Evolutionary conservation across 2,888 invertebrate species (phyloP).

Genomic region (Ramazzottius varieornatus): DNA sequence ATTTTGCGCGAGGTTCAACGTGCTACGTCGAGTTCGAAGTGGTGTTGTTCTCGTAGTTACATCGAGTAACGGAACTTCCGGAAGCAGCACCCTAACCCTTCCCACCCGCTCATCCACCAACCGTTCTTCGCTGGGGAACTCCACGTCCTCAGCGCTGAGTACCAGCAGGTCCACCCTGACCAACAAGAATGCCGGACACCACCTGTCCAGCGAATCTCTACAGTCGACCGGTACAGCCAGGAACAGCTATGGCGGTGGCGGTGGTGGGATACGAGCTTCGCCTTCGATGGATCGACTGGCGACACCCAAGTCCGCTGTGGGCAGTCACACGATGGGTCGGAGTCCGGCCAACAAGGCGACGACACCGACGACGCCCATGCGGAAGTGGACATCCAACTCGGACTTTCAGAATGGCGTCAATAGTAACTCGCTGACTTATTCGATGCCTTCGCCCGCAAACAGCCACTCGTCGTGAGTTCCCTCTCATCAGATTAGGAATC

Average conservation of each 20-base stretch:
- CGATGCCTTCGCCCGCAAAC: background rate
- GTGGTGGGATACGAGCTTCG: background rate
- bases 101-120: background rate
- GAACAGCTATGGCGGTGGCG: background rate
- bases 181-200: background rate
- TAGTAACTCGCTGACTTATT: background rate
- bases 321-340: constrained; percentile 9
- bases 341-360: too few relatives aligned
- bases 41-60: too few relatives aligned
- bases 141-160: background rate
- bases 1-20: too few relatives aligned
- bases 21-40: too few relatives aligned
- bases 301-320: background rate
- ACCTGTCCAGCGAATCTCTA: background rate
- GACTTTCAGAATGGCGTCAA: background rate
- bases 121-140: background rate
- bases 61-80: too few relatives aligned
- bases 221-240: background rate
- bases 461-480: too few relatives aligned
- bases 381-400: constrained; percentile 2
- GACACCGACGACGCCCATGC: constrained; percentile 37
- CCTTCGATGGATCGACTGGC: background rate
- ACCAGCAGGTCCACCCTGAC: background rate
- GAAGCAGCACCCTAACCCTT: background rate
- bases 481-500: too few relatives aligned